Evolutionary conservation across 1,140 invertebrate species (phyloP), one percentile per base, ranked within the genome.

Genomic region (Cydia fagiglandana): DNA sequence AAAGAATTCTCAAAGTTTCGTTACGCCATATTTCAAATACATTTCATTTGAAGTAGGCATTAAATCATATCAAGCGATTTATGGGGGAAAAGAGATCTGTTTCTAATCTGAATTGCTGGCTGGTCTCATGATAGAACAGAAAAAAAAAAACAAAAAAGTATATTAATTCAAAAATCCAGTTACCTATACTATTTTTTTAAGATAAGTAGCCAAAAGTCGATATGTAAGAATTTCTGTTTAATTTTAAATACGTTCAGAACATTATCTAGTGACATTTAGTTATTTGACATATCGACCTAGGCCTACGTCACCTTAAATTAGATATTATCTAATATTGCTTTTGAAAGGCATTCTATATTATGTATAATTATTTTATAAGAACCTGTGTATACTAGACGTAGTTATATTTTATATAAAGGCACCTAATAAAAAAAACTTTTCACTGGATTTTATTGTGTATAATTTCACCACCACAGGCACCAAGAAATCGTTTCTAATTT

Each of bases 351-450:
- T 50, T 50, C 0, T 53, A 53, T 12, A 9, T 66, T 34, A 66
- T 4, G 64, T 34, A 38, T 66, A 41, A 70, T 70, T 70, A 41
- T 70, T 70, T 70, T 70, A 12, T 70, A 70, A 41, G 34, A 38
- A 70, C 66, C 6, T 70, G n/a, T 70, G 34, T 66, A 70, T 70
- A 70, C 6, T 70, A 70, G 66, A 38, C 34, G 15, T 38, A 70
- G n/a, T 41, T 41, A 41, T 38, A 70, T 70, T 70, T 70, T 70
- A 38, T 70, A 70, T 70, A n/a, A 38, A 10, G 66, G 66, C 66
- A 70, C 66, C 66, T 70, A 70, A 70, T 70, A 70, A 70, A 41
- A 68, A 68, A 38, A 38, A 34, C 30, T 20, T 70, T 70, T 41
- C 66, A 70, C 66, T 70, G 66, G 66, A 70, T 45, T 68, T 9